Conservation (phyloP, 37 sponge, comb jelly and placozoan genomes). For the Ephydatia muelleri region DNA sequence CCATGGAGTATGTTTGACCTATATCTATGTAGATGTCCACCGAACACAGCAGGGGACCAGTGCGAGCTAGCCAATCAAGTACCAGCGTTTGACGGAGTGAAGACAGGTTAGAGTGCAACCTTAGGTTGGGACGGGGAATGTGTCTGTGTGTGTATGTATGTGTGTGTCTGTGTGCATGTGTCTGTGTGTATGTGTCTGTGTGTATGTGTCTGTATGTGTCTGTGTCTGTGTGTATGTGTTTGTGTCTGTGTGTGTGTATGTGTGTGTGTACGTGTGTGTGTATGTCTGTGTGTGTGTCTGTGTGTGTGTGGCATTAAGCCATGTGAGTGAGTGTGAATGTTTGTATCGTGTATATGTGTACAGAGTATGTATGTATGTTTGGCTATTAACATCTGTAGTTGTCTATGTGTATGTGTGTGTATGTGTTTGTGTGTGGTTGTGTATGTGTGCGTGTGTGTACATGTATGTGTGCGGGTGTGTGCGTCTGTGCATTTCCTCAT, state of each 20-base stretch:
- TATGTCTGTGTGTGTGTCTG: neutral
- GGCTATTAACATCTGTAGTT: too few species aligned
- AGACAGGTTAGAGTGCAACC: neutral
- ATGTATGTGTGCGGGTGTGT: neutral
- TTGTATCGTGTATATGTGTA: neutral
- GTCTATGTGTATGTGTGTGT: too few species aligned
- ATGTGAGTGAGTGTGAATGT: neutral
- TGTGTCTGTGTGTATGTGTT: conserved; percentile 54
- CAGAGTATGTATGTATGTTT: too few species aligned
- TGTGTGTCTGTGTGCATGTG: conserved; percentile 26
- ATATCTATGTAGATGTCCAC: conserved; percentile 4
- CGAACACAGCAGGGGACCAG: neutral
- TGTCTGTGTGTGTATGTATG: conserved; percentile 20
- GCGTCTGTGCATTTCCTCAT: neutral
- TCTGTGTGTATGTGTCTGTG: conserved; percentile 47
- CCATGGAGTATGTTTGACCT: neutral
- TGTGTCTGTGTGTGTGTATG: conserved; percentile 55
- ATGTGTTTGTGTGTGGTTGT: too few species aligned
- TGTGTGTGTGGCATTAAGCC: too few species aligned
- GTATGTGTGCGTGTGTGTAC: too few species aligned
- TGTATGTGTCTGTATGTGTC: conserved; percentile 43
- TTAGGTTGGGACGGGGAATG: neutral
- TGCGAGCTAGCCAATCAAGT: neutral
- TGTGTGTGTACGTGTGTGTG: neutral
- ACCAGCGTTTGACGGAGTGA: neutral